These are phyloP conservation scores for Pseudorectes ferrugineus DNA, from an alignment of 2,113 vertebrate species.

Conservation along the genomic window DNA sequence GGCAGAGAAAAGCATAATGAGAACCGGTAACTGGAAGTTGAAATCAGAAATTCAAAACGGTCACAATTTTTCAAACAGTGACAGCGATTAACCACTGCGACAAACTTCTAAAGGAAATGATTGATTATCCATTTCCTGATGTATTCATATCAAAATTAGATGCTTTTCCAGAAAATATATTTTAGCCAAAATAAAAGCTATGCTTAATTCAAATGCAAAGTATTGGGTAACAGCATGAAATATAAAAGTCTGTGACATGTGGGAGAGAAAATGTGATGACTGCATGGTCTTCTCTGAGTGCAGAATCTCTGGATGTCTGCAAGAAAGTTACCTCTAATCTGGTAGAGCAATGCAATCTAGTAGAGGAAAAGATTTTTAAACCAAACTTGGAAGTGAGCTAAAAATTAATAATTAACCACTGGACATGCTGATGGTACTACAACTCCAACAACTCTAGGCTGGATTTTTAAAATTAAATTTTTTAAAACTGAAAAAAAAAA, in stretches of 20 bases:
- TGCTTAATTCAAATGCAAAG: slow-evolving; percentile 50
- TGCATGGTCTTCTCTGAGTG: not conserved
- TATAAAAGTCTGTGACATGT: not conserved
- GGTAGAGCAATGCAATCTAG: not conserved
- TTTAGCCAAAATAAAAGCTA: slow-evolving; percentile 53
- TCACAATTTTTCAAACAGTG: slow-evolving; percentile 55
- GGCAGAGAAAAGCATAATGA: slow-evolving; percentile 56
- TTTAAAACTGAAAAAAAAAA: not conserved
- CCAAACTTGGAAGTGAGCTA: not conserved
- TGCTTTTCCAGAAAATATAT: slow-evolving; percentile 42
- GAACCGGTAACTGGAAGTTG: slow-evolving; percentile 61
- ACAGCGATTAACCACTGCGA: slow-evolving; percentile 53
- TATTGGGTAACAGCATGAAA: slow-evolving; percentile 25
- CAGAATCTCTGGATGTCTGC: not conserved
- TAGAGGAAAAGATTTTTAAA: not conserved
- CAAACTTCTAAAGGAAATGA: slow-evolving; percentile 58
- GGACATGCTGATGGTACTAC: not conserved
- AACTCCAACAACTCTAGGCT: not conserved
- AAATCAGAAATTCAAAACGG: slow-evolving; percentile 64
- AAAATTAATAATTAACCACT: not conserved
- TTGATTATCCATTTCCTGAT: slow-evolving; percentile 56
- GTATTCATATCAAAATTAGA: slow-evolving; percentile 59
- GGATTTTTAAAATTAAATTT: not conserved
- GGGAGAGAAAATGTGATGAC: slow-evolving; percentile 3
- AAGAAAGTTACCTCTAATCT: not conserved